These are phyloP conservation scores for Phalanger gymnotis DNA, from an alignment of 2,797 vertebrate species.

Conservation along the genomic window DNA sequence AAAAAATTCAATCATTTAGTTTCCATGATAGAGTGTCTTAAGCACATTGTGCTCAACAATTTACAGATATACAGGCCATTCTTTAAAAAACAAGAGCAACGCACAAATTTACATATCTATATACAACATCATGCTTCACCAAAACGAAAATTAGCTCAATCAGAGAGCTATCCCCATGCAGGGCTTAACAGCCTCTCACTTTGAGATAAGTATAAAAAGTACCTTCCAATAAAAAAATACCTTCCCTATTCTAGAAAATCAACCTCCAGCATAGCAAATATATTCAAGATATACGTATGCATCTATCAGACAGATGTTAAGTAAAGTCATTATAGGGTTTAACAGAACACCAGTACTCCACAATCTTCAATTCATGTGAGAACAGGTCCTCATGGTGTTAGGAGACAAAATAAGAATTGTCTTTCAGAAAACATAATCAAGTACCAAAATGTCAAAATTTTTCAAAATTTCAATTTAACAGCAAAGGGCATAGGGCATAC, in stretches of 20 bases:
- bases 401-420: neutral
- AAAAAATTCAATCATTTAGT: neutral
- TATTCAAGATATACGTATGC: neutral
- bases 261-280: neutral
- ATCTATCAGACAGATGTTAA: neutral
- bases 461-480: neutral
- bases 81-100: neutral
- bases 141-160: neutral
- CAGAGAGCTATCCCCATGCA: neutral
- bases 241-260: no score
- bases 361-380: neutral
- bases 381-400: neutral
- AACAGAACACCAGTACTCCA: neutral
- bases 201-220: neutral
- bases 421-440: neutral
- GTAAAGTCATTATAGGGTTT: neutral
- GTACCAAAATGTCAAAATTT: neutral
- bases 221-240: no score
- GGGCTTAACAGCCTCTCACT: neutral
- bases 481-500: neutral
- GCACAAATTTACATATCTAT: neutral
- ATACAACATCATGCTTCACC: neutral
- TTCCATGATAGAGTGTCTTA: neutral
- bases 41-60: neutral
- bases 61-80: neutral